A percentile compares a stretch with the other conserved stretches of the same genome.
Evolutionary conservation across 2,888 invertebrate species (phyloP).

Genomic region (Andrena bicolor): DNA sequence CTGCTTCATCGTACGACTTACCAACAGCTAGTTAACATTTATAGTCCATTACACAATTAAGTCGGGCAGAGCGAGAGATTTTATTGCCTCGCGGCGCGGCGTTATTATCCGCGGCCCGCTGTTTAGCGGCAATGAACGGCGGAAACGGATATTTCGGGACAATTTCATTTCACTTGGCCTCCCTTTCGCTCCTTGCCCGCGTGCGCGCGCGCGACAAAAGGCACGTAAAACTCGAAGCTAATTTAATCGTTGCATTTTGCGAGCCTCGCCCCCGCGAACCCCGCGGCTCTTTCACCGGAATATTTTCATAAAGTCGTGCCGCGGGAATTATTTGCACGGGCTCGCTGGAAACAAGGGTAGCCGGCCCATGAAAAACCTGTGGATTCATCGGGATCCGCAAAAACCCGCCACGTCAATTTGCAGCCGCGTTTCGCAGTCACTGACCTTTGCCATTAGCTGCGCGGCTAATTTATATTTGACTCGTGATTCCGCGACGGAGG

Average conservation of each 20-base stretch:
- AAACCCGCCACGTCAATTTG: constrained; percentile 60
- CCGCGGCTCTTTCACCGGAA: constrained; percentile 21
- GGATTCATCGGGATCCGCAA: constrained; percentile 56
- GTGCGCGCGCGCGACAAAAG: constrained; percentile 1
- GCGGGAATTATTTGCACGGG: constrained; percentile 19
- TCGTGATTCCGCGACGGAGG: neutral
- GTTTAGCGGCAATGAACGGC: constrained; percentile 6
- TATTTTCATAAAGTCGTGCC: constrained; percentile 30
- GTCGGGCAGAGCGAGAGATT: constrained; percentile 16
- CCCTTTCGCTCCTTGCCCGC: no score
- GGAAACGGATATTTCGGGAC: constrained; percentile 36
- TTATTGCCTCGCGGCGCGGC: constrained; percentile 16
- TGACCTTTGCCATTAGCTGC: constrained; percentile 44
- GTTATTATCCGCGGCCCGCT: neutral
- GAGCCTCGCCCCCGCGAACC: neutral
- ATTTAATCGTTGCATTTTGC: constrained; percentile 39
- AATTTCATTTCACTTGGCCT: constrained; percentile 15
- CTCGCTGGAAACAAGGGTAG: constrained; percentile 20
- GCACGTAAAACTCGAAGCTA: constrained; percentile 11
- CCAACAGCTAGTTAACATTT: constrained; percentile 29
- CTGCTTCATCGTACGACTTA: neutral
- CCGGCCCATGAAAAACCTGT: constrained; percentile 49
- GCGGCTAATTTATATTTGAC: constrained; percentile 32
- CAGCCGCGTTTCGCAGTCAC: constrained; percentile 49
- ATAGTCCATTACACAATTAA: constrained; percentile 35